phyloP scores from a whole-genome alignment of 2,888 invertebrate species.

The Tholera decimalis region DNA sequence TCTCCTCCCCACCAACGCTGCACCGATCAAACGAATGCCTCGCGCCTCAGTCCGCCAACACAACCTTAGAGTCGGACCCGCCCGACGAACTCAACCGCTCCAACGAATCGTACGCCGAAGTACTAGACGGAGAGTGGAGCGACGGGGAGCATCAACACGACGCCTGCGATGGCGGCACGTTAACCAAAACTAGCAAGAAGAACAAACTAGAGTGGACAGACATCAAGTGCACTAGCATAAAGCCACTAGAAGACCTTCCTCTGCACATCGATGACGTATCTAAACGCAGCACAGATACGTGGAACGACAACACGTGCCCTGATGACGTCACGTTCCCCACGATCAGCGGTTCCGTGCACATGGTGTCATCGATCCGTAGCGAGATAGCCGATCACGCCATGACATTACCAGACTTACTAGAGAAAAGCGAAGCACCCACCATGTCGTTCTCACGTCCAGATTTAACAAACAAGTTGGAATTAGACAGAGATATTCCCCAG shows the following conservation, averaged over 20 bases:
- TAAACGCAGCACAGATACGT: constrained; percentile 92
- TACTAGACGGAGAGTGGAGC: constrained; percentile 85
- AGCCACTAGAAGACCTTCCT: constrained; percentile 54
- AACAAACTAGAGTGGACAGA: constrained; percentile 81
- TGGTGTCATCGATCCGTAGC: constrained; percentile 92
- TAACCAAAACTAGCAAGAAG: constrained; percentile 66
- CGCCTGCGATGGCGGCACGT: constrained; percentile 65
- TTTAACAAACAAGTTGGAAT: constrained; percentile 81
- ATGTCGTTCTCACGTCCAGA: constrained; percentile 81
- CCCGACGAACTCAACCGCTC: constrained; percentile 85
- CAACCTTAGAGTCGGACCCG: constrained; percentile 81
- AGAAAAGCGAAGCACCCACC: constrained; percentile 78
- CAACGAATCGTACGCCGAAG: constrained; percentile 88
- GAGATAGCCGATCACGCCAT: constrained; percentile 88
- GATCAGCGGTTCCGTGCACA: constrained; percentile 94
- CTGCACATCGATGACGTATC: constrained; percentile 67
- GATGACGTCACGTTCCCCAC: constrained; percentile 96
- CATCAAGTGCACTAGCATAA: constrained; percentile 81
- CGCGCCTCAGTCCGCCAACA: constrained; percentile 81
- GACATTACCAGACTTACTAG: constrained; percentile 85
- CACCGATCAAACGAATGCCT: constrained; percentile 87
- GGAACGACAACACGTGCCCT: constrained; percentile 95
- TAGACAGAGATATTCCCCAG: constrained; percentile 73
- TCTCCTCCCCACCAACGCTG: constrained; percentile 79
- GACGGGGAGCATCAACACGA: constrained; percentile 74